Evolutionary conservation across 2,113 vertebrate species (phyloP).

Genomic region (Ophthalmolycus amberensis): DNA sequence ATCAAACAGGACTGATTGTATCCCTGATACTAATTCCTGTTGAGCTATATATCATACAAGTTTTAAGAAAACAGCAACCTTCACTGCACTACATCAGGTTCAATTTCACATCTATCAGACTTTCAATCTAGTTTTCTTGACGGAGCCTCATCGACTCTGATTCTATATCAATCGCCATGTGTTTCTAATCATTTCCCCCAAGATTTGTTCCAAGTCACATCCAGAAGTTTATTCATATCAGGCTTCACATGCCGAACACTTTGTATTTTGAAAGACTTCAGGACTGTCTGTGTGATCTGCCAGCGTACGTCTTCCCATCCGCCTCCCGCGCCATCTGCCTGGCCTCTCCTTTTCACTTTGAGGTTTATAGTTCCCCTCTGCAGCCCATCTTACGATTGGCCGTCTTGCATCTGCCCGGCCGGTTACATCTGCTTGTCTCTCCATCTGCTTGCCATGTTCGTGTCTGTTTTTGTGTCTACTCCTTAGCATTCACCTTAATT

Average conservation of each 20-base stretch:
- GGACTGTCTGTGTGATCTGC: conserved; percentile 48
- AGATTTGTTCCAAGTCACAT: conserved; percentile 26
- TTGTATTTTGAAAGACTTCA: conserved; percentile 36
- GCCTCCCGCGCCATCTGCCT: conserved; percentile 65
- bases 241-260: conserved; percentile 24
- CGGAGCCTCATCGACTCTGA: neutral
- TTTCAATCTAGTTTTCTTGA: neutral
- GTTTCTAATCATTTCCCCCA: neutral
- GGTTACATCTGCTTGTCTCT: conserved; percentile 27
- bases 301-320: conserved; percentile 51
- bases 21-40: no score
- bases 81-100: neutral
- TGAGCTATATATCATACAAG: neutral
- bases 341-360: conserved; percentile 56
- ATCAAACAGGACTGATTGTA: neutral
- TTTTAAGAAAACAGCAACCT: neutral
- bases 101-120: neutral
- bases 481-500: conserved; percentile 50
- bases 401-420: conserved; percentile 49
- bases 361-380: conserved; percentile 46
- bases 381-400: conserved; percentile 47
- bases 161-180: neutral
- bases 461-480: conserved; percentile 45
- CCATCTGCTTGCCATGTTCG: conserved; percentile 41
- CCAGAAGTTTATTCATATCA: conserved; percentile 8